phyloP scores from a whole-genome alignment of 53 echinoderm and acorn worm genomes.

The Holothuria scabra region DNA sequence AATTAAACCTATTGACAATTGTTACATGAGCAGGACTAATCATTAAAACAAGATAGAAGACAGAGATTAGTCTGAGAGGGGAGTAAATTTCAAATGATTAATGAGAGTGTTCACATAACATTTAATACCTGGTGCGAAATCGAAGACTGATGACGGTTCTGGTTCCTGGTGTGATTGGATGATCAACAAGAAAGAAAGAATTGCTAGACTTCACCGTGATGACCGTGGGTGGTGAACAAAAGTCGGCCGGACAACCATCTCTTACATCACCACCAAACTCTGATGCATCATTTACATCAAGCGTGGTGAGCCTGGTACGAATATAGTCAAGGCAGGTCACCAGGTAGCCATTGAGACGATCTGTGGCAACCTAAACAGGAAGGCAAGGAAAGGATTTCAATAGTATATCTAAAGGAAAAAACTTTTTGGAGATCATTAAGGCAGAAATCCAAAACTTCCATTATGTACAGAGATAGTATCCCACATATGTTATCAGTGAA shows the following conservation, averaged over 20 bases:
- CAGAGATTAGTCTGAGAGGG: too few relatives aligned
- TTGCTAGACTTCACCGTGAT: constrained; percentile 75
- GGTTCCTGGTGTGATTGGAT: constrained; percentile 78
- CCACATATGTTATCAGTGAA: too few relatives aligned
- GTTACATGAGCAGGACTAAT: too few relatives aligned
- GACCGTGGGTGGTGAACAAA: constrained; percentile 93
- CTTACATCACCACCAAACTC: constrained; percentile 66
- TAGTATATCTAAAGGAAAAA: too few relatives aligned
- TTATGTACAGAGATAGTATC: too few relatives aligned
- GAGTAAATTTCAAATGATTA: not conserved
- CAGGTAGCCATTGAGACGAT: constrained; percentile 94
- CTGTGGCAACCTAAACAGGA: constrained; percentile 76
- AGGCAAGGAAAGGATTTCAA: not conserved
- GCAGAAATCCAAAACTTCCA: too few relatives aligned
- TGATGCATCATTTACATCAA: constrained; percentile 74
- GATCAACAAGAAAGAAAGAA: constrained; percentile 76
- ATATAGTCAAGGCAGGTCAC: constrained; percentile 93
- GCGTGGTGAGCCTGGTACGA: constrained; percentile 59
- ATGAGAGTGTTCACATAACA: not conserved
- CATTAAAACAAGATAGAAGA: too few relatives aligned
- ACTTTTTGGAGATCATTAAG: too few relatives aligned
- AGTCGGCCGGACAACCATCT: constrained; percentile 85
- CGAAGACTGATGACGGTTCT: constrained; percentile 81
- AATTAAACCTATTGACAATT: too few relatives aligned
- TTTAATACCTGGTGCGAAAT: constrained; percentile 82